Evolutionary conservation across 2,113 vertebrate species (phyloP).

Genomic region (Forbesichthys papilliferus): DNA sequence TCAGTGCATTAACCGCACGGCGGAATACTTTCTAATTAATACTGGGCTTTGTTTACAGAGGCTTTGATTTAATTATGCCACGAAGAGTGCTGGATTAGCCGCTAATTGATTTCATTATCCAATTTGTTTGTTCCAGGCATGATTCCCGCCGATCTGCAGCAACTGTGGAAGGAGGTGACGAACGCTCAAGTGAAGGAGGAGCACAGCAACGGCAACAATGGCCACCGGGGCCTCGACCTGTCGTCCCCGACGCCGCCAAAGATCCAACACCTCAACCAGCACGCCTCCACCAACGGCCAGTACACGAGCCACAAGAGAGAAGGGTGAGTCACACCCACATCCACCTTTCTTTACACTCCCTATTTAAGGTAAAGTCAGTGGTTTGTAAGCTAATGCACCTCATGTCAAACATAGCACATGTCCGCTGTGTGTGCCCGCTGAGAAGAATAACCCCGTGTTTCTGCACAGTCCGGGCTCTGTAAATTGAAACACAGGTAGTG

Average conservation of each 20-base stretch:
- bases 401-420: too few relatives aligned
- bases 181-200: constrained; percentile 88
- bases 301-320: constrained; percentile 94
- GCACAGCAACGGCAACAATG: constrained; percentile 82
- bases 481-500: too few relatives aligned
- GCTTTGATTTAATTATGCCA: constrained; percentile 96
- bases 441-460: too few relatives aligned
- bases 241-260: constrained; percentile 89
- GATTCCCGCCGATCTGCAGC: constrained; percentile 99
- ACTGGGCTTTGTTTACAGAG: constrained; percentile 94
- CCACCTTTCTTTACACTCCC: background rate
- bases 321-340: constrained; percentile 76
- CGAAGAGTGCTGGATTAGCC: constrained; percentile 93
- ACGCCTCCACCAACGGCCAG: constrained; percentile 93
- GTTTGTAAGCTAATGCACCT: too few relatives aligned
- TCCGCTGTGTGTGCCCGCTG: too few relatives aligned
- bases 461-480: too few relatives aligned
- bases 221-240: constrained; percentile 90
- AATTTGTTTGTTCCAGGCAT: constrained; percentile 99
- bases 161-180: constrained; percentile 99
- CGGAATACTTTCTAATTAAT: constrained; percentile 82
- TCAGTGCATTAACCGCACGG: constrained; percentile 68
- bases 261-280: constrained; percentile 91
- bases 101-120: constrained; percentile 99
- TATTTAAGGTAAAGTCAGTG: too few relatives aligned